Percentiles rank a stretch among this genome's conserved stretches.
phyloP scores from a whole-genome alignment of 2,113 vertebrate genomes.

The Elaphurus davidianus region DNA sequence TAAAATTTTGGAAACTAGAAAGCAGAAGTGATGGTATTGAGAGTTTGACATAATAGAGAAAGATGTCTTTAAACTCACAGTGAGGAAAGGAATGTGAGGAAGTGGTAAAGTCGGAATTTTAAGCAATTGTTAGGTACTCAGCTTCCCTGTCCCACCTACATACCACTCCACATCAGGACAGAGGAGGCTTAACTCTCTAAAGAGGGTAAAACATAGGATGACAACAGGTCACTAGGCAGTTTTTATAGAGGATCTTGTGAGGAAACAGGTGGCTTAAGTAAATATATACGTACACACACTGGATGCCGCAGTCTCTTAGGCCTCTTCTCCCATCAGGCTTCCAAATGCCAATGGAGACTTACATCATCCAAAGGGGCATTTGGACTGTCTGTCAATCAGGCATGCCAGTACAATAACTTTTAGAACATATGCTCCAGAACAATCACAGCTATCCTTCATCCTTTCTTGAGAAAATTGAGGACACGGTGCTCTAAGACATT shows the following conservation, averaged over 20 bases:
- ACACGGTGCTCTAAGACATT: neutral
- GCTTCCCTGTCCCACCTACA: neutral
- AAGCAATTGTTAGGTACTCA: neutral
- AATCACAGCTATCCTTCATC: neutral
- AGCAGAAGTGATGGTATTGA: neutral
- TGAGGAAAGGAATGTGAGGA: neutral
- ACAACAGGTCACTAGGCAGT: neutral
- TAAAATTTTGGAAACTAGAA: neutral
- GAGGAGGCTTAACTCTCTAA: neutral
- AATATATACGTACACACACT: neutral
- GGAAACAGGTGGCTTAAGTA: neutral
- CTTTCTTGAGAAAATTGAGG: neutral
- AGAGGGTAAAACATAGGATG: neutral
- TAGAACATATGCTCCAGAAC: neutral
- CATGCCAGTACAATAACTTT: neutral
- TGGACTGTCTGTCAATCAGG: neutral
- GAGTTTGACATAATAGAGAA: neutral
- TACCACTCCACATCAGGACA: neutral
- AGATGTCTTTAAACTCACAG: neutral
- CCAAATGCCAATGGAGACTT: neutral
- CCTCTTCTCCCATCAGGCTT: neutral
- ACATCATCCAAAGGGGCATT: neutral
- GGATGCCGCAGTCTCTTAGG: neutral
- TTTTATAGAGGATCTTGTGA: neutral
- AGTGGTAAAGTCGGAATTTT: neutral